Conservation (phyloP, 2,888 invertebrate species). For the Thera obeliscata region DNA sequence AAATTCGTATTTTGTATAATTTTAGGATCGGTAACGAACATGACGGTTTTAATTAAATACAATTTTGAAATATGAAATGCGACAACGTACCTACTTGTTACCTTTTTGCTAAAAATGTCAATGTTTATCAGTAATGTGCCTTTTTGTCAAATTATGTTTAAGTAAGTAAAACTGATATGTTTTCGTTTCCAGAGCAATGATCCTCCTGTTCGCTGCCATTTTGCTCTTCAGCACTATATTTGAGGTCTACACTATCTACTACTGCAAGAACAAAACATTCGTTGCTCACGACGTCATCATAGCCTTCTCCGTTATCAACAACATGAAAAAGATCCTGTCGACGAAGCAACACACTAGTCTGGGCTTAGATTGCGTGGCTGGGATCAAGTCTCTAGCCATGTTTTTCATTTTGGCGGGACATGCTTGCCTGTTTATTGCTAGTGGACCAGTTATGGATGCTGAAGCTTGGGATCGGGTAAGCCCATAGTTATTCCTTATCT, state of each 20-base stretch:
- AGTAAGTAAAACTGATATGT: too few species aligned
- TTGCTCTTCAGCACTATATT: constrained; percentile 76
- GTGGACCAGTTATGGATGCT: constrained; percentile 88
- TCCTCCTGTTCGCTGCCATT: constrained; percentile 73
- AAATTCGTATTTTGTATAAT: constrained; percentile 5
- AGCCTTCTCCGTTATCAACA: constrained; percentile 86
- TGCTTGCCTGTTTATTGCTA: constrained; percentile 86
- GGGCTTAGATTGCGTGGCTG: constrained; percentile 86
- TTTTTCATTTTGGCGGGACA: constrained; percentile 87
- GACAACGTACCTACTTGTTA: too few species aligned
- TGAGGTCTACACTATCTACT: constrained; percentile 70
- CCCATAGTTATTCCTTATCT: not conserved
- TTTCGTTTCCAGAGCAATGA: constrained; percentile 70
- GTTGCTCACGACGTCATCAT: constrained; percentile 59
- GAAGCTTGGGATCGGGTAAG: constrained; percentile 86
- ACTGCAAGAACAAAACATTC: constrained; percentile 60
- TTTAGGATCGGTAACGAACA: not conserved
- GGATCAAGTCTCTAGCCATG: constrained; percentile 88
- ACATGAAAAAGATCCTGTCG: constrained; percentile 84
- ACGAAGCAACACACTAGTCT: constrained; percentile 83
- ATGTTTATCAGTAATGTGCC: too few species aligned
- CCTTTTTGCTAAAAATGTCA: too few species aligned
- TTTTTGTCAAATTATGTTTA: not conserved
- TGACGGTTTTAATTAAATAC: not conserved
- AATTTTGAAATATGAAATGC: constrained; percentile 1